Evolutionary conservation across 2,888 invertebrate species (phyloP).

Genomic region (Tricholauxania praeusta): DNA sequence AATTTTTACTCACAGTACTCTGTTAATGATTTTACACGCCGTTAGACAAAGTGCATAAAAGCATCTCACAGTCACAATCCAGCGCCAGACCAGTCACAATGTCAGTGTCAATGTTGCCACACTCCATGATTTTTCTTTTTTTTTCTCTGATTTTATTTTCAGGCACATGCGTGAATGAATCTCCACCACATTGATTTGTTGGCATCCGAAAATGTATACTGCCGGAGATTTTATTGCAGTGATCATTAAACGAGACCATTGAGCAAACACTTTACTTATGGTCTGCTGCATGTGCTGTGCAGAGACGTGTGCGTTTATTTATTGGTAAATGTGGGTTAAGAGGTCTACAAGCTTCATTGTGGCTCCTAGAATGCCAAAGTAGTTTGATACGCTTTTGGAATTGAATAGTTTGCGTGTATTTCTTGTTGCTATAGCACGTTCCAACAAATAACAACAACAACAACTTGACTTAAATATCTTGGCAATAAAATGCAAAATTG

Average conservation of each 20-base stretch:
- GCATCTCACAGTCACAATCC: too few species aligned
- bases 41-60: too few species aligned
- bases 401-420: background rate
- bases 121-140: too few species aligned
- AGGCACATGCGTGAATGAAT: background rate
- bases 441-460: conserved; percentile 7
- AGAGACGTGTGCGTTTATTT: conserved; percentile 2
- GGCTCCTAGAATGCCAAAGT: conserved; percentile 2
- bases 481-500: background rate
- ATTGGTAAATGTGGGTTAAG: conserved; percentile 10
- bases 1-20: too few species aligned
- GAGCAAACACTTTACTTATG: background rate
- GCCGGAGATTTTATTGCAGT: background rate
- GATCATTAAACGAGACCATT: background rate
- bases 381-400: conserved; percentile 1
- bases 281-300: background rate
- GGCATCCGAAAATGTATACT: background rate
- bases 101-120: too few species aligned
- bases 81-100: too few species aligned
- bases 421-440: background rate
- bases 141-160: background rate
- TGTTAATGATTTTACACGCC: too few species aligned
- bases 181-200: background rate
- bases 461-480: background rate
- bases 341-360: background rate